Base-by-base conservation (phyloP, 1,140 invertebrate species). In the Ganaspis sp. region DNA sequence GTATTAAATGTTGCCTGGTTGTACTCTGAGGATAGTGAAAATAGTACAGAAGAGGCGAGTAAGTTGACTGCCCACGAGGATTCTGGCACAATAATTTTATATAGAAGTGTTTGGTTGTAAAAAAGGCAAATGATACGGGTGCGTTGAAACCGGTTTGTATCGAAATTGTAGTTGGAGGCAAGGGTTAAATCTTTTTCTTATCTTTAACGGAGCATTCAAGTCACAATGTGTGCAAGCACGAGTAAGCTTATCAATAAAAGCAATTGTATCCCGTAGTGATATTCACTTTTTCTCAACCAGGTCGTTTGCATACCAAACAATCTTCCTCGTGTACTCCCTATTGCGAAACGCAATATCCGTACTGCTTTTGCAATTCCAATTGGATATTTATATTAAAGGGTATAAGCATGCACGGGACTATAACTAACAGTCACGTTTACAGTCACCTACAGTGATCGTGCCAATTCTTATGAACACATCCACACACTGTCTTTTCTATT, bases 361-460 rank as follows among this genome's bases (percentile, higher is more conserved):
- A 49, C 45, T 42, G 29, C 69, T 74, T 86, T 85, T 83, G 79
- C 82, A 85, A 85, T 86, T 86, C 80, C 83, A 78, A 85, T 84
- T 78, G 73, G 74, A 84, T 81, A 84, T 83, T 82, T 77, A 77
- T 78, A 77, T 80, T 73, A 71, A 69, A 40, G n/a, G n/a, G 54
- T 38, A 80, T 76, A 75, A 76, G 74, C 70, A 72, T 78, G 72
- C 70, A 72, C 54, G 64, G 6, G 53, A 58, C 64, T 74, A 77
- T 73, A 80, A 81, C 76, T 70, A 70, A 38, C 19, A 77, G 81
- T 86, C 83, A 86, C 81, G 82, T 73, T 81, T 77, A 69, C 73
- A 53, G 6, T 42, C 34, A 72, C 34, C 3, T 79, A n/a, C n/a
- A 15, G 23, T 64, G 29, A 64, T 64, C 58, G 23, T 64, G 58